Percentiles rank a stretch among this genome's conserved stretches.
Evolutionary conservation across 2,797 vertebrate genomes (phyloP).

Genomic region (Centroberyx gerrardi): DNA sequence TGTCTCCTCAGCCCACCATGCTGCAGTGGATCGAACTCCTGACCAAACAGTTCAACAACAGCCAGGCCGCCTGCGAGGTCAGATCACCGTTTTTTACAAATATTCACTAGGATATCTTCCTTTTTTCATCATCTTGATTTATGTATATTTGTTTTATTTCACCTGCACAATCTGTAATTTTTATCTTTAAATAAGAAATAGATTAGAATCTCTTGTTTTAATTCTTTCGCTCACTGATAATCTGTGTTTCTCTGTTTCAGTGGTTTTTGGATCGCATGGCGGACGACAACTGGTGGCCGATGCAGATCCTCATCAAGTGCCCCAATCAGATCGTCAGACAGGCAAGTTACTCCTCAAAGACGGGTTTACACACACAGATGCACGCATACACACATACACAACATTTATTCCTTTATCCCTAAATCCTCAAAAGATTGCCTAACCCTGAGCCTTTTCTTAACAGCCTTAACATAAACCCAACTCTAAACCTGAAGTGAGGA

Average conservation of each 20-base stretch:
- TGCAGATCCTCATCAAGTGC: conserved; percentile 99
- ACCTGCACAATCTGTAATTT: too few relatives aligned
- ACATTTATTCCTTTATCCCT: too few relatives aligned
- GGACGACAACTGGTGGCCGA: conserved; percentile 99
- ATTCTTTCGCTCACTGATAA: not conserved
- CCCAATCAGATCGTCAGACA: conserved; percentile 99
- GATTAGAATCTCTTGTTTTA: fast-evolving
- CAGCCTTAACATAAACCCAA: too few relatives aligned
- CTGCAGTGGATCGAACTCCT: conserved; percentile 99
- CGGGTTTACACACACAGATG: too few relatives aligned
- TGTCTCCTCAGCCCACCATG: conserved; percentile 93
- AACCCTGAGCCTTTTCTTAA: too few relatives aligned
- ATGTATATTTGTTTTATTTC: not conserved
- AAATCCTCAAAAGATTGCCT: too few relatives aligned
- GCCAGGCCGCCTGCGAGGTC: conserved; percentile 99
- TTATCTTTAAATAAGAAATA: too few relatives aligned
- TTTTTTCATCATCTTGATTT: not conserved
- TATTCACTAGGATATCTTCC: too few relatives aligned
- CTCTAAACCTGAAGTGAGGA: too few relatives aligned
- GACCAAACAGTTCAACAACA: conserved; percentile 99
- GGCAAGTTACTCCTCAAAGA: conserved; percentile 77
- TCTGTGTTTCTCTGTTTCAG: conserved; percentile 73
- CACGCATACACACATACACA: too few relatives aligned
- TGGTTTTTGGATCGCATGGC: conserved; percentile 99
- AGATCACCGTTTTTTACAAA: not conserved